These are phyloP conservation scores for Drosophila pseudotakahashii DNA, from an alignment of 2,888 invertebrate species.

Conservation along the genomic window DNA sequence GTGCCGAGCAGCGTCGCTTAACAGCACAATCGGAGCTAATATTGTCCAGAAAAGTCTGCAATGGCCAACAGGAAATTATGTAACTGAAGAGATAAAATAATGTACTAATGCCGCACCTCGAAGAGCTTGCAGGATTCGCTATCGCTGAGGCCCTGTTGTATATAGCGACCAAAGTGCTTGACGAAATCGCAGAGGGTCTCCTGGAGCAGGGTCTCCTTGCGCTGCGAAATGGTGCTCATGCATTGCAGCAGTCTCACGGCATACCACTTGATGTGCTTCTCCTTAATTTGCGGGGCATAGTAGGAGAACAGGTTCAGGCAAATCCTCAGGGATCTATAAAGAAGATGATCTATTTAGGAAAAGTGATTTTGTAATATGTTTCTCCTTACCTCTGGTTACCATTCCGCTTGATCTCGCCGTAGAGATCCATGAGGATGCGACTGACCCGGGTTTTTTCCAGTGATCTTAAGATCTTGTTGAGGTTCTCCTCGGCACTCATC, in stretches of 20 bases:
- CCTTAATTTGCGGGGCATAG: slow-evolving; percentile 90
- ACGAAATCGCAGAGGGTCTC: slow-evolving; percentile 83
- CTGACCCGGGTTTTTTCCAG: slow-evolving; percentile 89
- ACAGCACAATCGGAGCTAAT: slow-evolving; percentile 87
- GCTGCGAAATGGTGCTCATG: slow-evolving; percentile 88
- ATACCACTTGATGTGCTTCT: slow-evolving; percentile 91
- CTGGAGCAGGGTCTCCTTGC: slow-evolving; percentile 86
- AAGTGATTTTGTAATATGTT: accelerated
- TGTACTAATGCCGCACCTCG: slow-evolving; percentile 69
- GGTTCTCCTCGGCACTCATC: slow-evolving; percentile 92
- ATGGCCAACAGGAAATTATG: slow-evolving; percentile 24
- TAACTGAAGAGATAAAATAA: too few species aligned
- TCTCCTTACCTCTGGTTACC: slow-evolving; percentile 85
- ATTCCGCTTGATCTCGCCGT: slow-evolving; percentile 92
- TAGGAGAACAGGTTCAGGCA: slow-evolving; percentile 91
- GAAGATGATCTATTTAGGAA: background rate
- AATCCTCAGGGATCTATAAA: slow-evolving; percentile 88
- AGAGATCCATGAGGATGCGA: slow-evolving; percentile 91
- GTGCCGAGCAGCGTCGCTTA: slow-evolving; percentile 92
- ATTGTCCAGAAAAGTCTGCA: slow-evolving; percentile 84
- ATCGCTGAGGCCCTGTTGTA: slow-evolving; percentile 83
- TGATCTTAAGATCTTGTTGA: slow-evolving; percentile 90
- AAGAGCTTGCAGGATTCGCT: slow-evolving; percentile 83
- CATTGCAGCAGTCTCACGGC: slow-evolving; percentile 90
- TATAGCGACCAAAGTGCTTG: slow-evolving; percentile 80